These are phyloP conservation scores for Microctenopoma steveboyesi DNA, from an alignment of 2,797 vertebrate species.

Conservation along the genomic window DNA sequence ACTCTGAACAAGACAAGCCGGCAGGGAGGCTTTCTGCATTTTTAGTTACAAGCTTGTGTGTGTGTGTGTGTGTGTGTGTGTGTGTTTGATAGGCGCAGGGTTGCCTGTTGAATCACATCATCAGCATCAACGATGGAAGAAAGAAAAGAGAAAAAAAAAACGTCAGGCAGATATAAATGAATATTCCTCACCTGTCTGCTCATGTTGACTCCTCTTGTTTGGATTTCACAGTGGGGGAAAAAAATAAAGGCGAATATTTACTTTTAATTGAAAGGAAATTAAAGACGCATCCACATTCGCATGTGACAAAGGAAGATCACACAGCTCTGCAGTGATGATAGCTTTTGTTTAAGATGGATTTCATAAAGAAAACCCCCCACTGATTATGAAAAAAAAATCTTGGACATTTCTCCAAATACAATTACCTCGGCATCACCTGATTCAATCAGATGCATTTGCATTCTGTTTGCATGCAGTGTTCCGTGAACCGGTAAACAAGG, in stretches of 20 bases:
- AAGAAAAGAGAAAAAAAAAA: constrained; percentile 48
- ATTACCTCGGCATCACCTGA: constrained; percentile 90
- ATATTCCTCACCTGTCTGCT: constrained; percentile 89
- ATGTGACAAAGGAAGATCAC: constrained; percentile 87
- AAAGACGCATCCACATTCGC: constrained; percentile 88
- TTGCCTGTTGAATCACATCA: constrained; percentile 85
- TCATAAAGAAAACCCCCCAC: constrained; percentile 86
- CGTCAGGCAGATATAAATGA: constrained; percentile 82
- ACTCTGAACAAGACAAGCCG: constrained; percentile 73
- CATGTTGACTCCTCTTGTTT: constrained; percentile 87
- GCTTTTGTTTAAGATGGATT: constrained; percentile 90
- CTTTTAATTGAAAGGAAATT: constrained; percentile 92
- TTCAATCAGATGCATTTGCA: constrained; percentile 91
- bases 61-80: constrained; percentile 45
- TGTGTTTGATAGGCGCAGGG: constrained; percentile 71
- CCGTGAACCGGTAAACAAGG: constrained; percentile 89
- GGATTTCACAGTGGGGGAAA: constrained; percentile 86
- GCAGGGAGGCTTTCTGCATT: constrained; percentile 45
- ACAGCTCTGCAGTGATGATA: constrained; percentile 83
- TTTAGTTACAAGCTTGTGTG: constrained; percentile 59
- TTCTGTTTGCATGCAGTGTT: constrained; percentile 89
- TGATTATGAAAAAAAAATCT: constrained; percentile 86
- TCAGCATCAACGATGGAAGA: constrained; percentile 72
- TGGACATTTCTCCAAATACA: constrained; percentile 91
- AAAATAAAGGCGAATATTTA: constrained; percentile 88